These are phyloP conservation scores for Halcyon malimbica DNA, from an alignment of 2,113 vertebrate species.

Conservation along the genomic window DNA sequence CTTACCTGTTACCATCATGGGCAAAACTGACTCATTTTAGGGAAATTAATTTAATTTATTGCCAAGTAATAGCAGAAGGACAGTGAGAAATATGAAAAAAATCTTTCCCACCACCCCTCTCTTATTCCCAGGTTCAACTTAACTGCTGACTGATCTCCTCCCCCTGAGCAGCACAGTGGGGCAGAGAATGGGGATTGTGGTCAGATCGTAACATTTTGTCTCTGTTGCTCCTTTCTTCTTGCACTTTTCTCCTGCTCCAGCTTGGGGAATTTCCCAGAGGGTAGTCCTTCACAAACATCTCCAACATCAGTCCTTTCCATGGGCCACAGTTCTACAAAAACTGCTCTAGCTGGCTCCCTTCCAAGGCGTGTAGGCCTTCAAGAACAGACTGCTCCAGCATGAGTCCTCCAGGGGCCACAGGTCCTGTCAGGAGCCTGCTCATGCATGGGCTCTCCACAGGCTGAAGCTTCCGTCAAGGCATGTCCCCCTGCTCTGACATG, in stretches of 20 bases:
- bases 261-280: background rate
- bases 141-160: background rate
- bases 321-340: background rate
- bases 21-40: background rate
- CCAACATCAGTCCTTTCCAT: background rate
- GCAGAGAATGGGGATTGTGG: background rate
- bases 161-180: background rate
- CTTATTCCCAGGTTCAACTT: background rate
- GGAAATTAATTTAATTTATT: background rate
- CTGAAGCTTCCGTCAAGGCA: background rate
- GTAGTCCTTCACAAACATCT: background rate
- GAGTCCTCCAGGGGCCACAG: accelerated
- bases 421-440: background rate
- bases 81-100: background rate
- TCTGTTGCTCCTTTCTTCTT: background rate
- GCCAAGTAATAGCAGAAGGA: background rate
- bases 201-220: background rate
- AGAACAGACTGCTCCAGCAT: background rate
- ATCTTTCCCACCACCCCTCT: accelerated
- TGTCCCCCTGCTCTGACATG: background rate
- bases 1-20: background rate
- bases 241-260: background rate
- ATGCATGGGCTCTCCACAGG: background rate
- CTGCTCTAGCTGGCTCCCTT: background rate
- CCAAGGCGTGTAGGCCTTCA: background rate